Evolutionary conservation across 2,113 vertebrate genomes (phyloP).

Genomic region (Seriola quinqueradiata): DNA sequence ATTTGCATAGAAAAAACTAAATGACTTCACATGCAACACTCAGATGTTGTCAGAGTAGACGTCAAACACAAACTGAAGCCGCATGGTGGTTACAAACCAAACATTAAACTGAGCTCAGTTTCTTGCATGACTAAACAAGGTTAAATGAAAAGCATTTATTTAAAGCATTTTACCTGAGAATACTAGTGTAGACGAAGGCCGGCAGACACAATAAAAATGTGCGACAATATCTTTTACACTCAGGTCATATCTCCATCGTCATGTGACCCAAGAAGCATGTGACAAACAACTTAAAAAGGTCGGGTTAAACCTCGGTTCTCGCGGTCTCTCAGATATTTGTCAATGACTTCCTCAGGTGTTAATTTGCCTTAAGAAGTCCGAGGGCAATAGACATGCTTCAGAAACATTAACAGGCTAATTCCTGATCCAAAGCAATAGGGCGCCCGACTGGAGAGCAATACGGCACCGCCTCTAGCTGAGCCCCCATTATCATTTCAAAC

Average conservation of each 20-base stretch:
- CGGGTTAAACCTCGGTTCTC: slow-evolving; percentile 1
- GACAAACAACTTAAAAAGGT: not conserved
- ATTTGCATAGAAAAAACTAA: slow-evolving; percentile 31
- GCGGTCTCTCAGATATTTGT: not conserved
- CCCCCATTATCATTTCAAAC: slow-evolving; percentile 89
- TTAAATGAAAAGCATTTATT: not conserved
- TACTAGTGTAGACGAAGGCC: not conserved
- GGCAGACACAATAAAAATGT: not conserved
- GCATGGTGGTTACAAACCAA: not conserved
- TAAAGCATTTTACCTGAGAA: slow-evolving; percentile 6
- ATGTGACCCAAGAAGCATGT: not conserved
- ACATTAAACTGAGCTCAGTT: not conserved
- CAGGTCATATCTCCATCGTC: not conserved
- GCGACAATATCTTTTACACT: not conserved
- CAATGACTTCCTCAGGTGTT: slow-evolving; percentile 32
- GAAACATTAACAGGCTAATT: slow-evolving; percentile 65
- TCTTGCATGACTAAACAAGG: not conserved
- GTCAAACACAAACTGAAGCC: not conserved
- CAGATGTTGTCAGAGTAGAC: not conserved
- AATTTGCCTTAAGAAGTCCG: slow-evolving; percentile 31
- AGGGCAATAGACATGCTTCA: slow-evolving; percentile 45
- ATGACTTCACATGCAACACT: slow-evolving; percentile 16
- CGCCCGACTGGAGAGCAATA: slow-evolving; percentile 46
- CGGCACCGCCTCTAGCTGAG: slow-evolving; percentile 73
- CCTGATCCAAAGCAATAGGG: slow-evolving; percentile 61